phyloP scores from a whole-genome alignment of 2,888 invertebrate species.

The Sipha maydis region DNA sequence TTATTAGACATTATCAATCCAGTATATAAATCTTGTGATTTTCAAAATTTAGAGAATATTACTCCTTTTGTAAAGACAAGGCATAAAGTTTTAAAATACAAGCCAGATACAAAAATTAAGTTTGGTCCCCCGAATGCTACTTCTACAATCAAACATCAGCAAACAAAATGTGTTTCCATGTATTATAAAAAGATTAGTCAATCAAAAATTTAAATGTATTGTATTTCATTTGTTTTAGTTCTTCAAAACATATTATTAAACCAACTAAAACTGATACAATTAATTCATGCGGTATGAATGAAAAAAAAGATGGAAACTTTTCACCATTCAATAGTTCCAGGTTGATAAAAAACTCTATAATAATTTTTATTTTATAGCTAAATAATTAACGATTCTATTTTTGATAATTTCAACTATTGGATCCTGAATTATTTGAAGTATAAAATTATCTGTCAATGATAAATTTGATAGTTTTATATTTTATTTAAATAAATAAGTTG shows the following conservation, averaged over 20 bases:
- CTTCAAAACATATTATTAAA: neutral
- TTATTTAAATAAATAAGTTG: too few species aligned
- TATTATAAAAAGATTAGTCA: neutral
- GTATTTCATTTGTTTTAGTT: neutral
- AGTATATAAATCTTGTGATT: neutral
- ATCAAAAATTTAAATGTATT: neutral
- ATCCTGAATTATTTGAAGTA: neutral
- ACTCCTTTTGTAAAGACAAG: slow-evolving; percentile 22
- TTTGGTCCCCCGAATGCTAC: slow-evolving; percentile 3
- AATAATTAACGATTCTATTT: neutral
- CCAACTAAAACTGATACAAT: neutral
- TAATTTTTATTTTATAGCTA: neutral
- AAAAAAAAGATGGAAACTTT: neutral
- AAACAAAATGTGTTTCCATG: neutral
- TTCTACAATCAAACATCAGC: neutral
- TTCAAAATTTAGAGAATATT: neutral
- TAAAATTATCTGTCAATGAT: neutral
- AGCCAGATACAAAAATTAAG: slow-evolving; percentile 12
- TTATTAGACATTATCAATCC: neutral
- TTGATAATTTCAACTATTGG: neutral
- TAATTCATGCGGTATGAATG: neutral
- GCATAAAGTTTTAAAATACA: neutral
- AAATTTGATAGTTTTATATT: too few species aligned
- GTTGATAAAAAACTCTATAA: neutral
- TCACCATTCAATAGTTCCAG: neutral